These are phyloP conservation scores for Geococcyx californianus DNA, from an alignment of 2,113 vertebrate species.

Conservation along the genomic window DNA sequence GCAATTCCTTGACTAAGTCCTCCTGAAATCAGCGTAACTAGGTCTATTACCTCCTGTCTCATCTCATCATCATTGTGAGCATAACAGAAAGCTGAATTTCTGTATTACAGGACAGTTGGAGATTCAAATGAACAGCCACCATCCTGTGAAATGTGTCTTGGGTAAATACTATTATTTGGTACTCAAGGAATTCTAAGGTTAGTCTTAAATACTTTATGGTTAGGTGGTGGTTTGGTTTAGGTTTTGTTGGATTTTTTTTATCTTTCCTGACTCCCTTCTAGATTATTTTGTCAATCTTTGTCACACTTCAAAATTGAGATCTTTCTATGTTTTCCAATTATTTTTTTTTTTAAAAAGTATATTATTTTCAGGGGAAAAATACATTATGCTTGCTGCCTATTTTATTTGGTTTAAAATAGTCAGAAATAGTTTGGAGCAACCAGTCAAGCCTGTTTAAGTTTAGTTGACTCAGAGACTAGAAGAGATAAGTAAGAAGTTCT, in stretches of 20 bases:
- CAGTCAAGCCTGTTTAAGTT: background rate
- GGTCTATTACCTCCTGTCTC: background rate
- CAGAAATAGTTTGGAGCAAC: background rate
- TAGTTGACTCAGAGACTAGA: background rate
- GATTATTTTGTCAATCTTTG: background rate
- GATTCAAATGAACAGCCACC: background rate
- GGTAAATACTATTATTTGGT: background rate
- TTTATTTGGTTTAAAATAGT: background rate
- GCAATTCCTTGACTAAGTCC: background rate
- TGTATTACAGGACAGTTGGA: background rate
- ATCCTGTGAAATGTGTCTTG: background rate
- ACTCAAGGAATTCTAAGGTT: background rate
- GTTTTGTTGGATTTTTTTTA: no score
- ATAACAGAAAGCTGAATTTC: background rate
- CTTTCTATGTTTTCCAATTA: background rate
- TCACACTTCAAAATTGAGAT: background rate
- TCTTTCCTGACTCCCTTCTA: background rate
- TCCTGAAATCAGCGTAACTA: background rate
- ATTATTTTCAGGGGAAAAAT: background rate
- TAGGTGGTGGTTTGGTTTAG: no score
- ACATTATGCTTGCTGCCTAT: background rate
- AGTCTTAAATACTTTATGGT: background rate
- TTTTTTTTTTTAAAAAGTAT: background rate
- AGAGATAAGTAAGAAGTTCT: background rate
- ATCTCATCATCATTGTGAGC: accelerated